phyloP scores from a whole-genome alignment of 2,797 vertebrate genomes.

The Netta rufina region DNA sequence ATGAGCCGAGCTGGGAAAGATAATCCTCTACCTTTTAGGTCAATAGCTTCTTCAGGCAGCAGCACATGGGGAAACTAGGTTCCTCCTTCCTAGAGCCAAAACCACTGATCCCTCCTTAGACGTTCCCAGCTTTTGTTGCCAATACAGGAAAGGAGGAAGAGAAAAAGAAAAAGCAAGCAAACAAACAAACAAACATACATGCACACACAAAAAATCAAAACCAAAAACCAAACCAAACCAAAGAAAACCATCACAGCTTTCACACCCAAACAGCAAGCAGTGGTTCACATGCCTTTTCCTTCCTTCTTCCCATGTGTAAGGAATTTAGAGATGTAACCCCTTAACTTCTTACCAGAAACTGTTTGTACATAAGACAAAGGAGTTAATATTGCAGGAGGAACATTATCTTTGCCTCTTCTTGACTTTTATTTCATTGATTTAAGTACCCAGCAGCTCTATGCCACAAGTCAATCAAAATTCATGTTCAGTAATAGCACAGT shows the following conservation, averaged over 20 bases:
- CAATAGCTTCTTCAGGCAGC: neutral
- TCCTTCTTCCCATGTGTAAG: rapidly evolving
- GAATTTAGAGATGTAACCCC: neutral
- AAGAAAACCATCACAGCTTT: neutral
- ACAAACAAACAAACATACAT: no score
- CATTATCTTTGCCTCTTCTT: neutral
- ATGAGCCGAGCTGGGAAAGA: neutral
- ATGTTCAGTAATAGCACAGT: neutral
- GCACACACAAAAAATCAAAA: no score
- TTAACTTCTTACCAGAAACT: neutral
- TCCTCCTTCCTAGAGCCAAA: neutral
- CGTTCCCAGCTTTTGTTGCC: neutral
- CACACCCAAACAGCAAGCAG: neutral
- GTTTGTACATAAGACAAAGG: neutral
- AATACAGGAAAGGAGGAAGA: neutral
- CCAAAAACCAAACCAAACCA: no score
- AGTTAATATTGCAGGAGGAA: neutral
- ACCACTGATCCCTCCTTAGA: neutral
- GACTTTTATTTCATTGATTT: neutral
- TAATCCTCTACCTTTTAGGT: neutral
- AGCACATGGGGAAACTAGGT: neutral
- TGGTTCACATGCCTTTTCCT: neutral
- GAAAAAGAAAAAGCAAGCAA: neutral
- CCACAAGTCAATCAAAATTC: constrained; percentile 34
- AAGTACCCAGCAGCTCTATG: neutral